Evolutionary conservation across 2,888 invertebrate genomes (phyloP), one percentile per base, ranked within the genome.

Genomic region (Clanis bilineata): DNA sequence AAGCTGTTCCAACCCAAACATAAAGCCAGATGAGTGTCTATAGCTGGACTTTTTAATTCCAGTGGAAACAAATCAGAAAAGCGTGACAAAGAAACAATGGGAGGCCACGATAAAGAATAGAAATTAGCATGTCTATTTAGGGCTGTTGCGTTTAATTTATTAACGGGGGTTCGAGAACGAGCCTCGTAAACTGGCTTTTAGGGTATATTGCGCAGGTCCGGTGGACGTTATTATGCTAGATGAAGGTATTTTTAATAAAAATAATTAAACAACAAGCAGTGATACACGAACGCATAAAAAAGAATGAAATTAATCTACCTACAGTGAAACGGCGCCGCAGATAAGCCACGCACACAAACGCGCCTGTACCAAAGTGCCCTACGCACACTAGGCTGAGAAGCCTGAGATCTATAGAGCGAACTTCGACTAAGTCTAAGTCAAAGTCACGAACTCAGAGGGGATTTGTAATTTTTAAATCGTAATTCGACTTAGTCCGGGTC

Each of bases 121-220:
- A 80, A 82, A 82, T 83, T 80, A 82, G 80, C 79, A 77, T 79
- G 74, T 73, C 81, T 77, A 74, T 83, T 85, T 79, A 77, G 69
- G 71, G 70, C 71, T 68, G 75, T 73, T 74, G 61, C 72, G 67
- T 77, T 79, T 79, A 85, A 85, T 84, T 85, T 83, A 83, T 82
- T 74, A 71, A 58, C 62, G 65, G 62, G 70, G 62, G 62, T 60
- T 56, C 60, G 67, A 32, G 32, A 32, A 51, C 51, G 51, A 32
- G 47, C n/a, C 25, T 73, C 73, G 72, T 73, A 71, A 74, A 70
- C 65, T 59, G 62, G 69, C 72, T 74, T 75, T 76, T 73, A 77
- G 70, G 64, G 68, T 65, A 72, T 72, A 73, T 76, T 69, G 32
- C 32, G 68, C 66, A 23, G 32, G 51, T 28, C 32, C 18, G 9